These are phyloP conservation scores for Neolamprologus sp. DNA, from an alignment of 2,113 vertebrate genomes.

Conservation along the genomic window DNA sequence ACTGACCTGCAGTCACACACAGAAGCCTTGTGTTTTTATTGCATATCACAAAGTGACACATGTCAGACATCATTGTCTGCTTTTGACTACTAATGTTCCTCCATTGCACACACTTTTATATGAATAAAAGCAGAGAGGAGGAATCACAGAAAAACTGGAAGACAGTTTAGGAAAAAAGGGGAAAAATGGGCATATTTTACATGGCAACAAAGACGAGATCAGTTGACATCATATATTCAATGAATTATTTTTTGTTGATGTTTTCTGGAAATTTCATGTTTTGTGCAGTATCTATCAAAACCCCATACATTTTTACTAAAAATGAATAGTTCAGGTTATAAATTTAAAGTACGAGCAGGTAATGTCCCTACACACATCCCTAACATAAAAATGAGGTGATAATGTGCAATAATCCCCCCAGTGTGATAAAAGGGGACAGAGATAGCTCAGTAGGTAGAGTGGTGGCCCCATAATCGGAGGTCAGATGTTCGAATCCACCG, in stretches of 20 bases:
- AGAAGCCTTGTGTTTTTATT: not conserved
- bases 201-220: not conserved
- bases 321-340: not conserved
- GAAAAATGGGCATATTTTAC: rapidly evolving
- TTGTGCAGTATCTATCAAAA: not conserved
- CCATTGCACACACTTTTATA: not conserved
- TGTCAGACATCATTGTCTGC: not conserved
- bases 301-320: not conserved
- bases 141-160: not conserved
- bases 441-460: not conserved
- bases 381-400: not conserved
- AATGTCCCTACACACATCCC: not conserved
- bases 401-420: not conserved
- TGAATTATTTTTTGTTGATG: rapidly evolving
- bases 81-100: not conserved
- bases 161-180: not conserved
- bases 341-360: not conserved
- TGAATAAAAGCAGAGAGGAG: not conserved
- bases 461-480: rapidly evolving
- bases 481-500: rapidly evolving
- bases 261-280: not conserved
- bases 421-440: not conserved
- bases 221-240: not conserved
- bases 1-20: not conserved
- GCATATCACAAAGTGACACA: slow-evolving; percentile 3